Evolutionary conservation across 2,888 invertebrate species (phyloP).

Genomic region (Osmoderma eremita): DNA sequence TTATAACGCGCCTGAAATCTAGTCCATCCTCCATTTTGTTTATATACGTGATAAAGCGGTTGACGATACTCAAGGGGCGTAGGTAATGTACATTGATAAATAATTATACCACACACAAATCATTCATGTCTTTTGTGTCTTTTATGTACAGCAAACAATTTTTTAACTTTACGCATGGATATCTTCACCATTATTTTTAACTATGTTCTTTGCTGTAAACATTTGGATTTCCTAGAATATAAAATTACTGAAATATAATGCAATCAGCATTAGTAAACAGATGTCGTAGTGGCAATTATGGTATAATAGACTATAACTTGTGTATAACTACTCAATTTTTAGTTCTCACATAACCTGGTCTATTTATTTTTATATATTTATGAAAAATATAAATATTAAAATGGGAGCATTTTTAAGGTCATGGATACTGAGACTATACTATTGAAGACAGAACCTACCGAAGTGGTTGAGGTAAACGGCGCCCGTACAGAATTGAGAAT

Average conservation of each 20-base stretch:
- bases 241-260: background rate
- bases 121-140: slow-evolving; percentile 40
- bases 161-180: background rate
- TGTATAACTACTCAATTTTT: slow-evolving; percentile 1
- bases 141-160: slow-evolving; percentile 16
- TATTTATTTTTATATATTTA: slow-evolving; percentile 5
- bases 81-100: slow-evolving; percentile 50
- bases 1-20: slow-evolving; percentile 58
- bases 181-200: background rate
- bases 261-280: slow-evolving; percentile 17
- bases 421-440: slow-evolving; percentile 30
- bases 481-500: slow-evolving; percentile 37
- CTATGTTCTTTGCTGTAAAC: background rate
- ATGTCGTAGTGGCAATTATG: slow-evolving; percentile 18
- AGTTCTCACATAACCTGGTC: slow-evolving; percentile 14
- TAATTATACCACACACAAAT: slow-evolving; percentile 44
- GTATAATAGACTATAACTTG: background rate
- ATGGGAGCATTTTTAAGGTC: slow-evolving; percentile 23
- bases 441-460: slow-evolving; percentile 31
- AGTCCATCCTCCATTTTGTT: slow-evolving; percentile 61
- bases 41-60: slow-evolving; percentile 61
- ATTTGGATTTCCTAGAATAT: background rate
- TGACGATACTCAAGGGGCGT: slow-evolving; percentile 63
- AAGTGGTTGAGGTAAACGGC: slow-evolving; percentile 32
- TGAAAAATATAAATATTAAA: slow-evolving; percentile 8